A percentile compares a stretch with the other conserved stretches of the same genome.
Conservation (phyloP, 2,888 invertebrate species). For the Callosobruchus maculatus region DNA sequence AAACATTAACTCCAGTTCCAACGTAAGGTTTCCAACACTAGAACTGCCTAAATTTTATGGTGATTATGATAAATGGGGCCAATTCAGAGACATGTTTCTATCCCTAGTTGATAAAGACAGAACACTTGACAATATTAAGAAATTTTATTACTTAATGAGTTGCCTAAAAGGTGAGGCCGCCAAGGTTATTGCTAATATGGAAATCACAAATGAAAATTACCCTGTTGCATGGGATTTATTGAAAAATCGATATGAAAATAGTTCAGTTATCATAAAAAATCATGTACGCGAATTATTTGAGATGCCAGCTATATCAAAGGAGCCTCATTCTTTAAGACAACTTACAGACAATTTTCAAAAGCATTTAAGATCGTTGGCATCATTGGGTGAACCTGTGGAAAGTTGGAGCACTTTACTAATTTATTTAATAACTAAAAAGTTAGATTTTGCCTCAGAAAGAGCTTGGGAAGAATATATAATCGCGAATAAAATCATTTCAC, state of each 20-base stretch:
- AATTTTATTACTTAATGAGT: background rate
- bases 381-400: background rate
- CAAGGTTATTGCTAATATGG: too few relatives aligned
- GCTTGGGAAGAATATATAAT: too few relatives aligned
- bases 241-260: background rate
- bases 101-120: constrained; percentile 1
- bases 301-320: background rate
- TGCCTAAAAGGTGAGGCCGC: too few relatives aligned
- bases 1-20: too few relatives aligned
- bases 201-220: too few relatives aligned
- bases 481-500: too few relatives aligned
- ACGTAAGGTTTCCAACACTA: too few relatives aligned
- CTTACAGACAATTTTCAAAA: too few relatives aligned
- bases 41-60: too few relatives aligned
- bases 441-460: too few relatives aligned
- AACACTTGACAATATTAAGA: background rate
- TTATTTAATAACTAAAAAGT: too few relatives aligned
- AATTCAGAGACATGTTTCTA: constrained; percentile 3
- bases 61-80: background rate
- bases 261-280: background rate
- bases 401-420: constrained; percentile 2
- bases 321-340: background rate
- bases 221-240: background rate
- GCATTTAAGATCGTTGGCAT: too few relatives aligned
- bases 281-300: background rate